Percentiles rank a stretch among this genome's conserved stretches.
Evolutionary conservation across 1,140 invertebrate species (phyloP).

Genomic region (Zaprionus nigranus): DNA sequence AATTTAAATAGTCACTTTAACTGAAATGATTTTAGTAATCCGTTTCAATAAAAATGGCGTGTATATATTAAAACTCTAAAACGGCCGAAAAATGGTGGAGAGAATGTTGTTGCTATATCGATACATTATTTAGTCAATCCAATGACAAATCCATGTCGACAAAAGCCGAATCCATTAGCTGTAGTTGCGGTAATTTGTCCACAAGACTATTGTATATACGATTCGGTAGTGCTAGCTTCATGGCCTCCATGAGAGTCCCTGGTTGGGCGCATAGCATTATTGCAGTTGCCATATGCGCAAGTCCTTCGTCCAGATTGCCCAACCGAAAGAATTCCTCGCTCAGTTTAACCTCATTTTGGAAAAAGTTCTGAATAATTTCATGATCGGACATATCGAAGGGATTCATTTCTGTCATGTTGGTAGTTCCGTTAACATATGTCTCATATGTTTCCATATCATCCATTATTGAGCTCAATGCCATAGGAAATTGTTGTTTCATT

Average conservation of each 20-base stretch:
- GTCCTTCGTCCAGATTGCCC: slow-evolving; percentile 29
- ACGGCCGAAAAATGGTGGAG: too few relatives aligned
- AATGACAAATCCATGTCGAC: slow-evolving; percentile 6
- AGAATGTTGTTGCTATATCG: too few relatives aligned
- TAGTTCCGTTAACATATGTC: background rate
- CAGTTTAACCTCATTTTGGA: slow-evolving; percentile 33
- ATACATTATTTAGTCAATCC: too few relatives aligned
- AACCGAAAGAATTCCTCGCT: slow-evolving; percentile 28
- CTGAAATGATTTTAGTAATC: too few relatives aligned
- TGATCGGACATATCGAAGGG: slow-evolving; percentile 8
- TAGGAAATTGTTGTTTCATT: background rate
- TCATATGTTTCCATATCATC: background rate
- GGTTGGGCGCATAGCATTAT: slow-evolving; percentile 41
- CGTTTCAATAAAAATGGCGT: too few relatives aligned
- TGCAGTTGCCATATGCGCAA: slow-evolving; percentile 44
- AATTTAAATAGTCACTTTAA: too few relatives aligned
- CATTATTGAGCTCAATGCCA: background rate
- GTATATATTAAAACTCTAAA: too few relatives aligned
- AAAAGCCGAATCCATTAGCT: background rate
- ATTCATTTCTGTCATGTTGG: background rate
- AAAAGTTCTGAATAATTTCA: slow-evolving; percentile 35
- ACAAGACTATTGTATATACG: slow-evolving; percentile 21
- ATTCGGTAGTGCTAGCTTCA: slow-evolving; percentile 30
- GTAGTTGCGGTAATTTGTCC: slow-evolving; percentile 19
- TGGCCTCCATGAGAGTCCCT: slow-evolving; percentile 12